Evolutionary conservation across 1,140 invertebrate species (phyloP).

Genomic region (Grapholita molesta): DNA sequence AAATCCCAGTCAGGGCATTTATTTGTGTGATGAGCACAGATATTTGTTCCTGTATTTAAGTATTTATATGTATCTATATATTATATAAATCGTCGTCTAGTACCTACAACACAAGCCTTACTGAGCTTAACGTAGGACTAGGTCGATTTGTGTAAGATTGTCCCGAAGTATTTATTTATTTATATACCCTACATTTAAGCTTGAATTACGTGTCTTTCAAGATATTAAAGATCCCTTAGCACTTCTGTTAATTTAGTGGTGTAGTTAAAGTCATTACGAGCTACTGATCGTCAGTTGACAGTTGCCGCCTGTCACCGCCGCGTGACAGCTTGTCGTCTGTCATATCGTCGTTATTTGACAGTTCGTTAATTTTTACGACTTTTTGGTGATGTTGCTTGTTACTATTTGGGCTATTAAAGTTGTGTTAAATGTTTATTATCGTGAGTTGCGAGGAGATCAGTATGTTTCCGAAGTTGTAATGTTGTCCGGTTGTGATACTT

Average conservation of each 20-base stretch:
- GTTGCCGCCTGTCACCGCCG: not conserved
- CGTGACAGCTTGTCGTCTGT: conserved; percentile 2
- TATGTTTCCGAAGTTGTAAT: not conserved
- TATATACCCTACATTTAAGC: not conserved
- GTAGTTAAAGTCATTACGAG: conserved; percentile 4
- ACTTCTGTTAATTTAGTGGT: not conserved
- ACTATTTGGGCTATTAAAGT: not conserved
- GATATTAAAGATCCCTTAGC: not conserved
- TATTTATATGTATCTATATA: too few species aligned
- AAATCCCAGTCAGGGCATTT: too few species aligned
- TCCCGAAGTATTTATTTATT: too few species aligned
- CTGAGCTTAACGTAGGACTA: too few species aligned
- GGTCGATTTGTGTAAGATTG: too few species aligned
- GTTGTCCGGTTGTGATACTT: too few species aligned
- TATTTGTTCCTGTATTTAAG: too few species aligned
- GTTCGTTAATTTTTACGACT: conserved; percentile 7
- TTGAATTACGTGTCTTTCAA: not conserved
- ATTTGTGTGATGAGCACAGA: too few species aligned
- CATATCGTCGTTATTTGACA: conserved; percentile 15
- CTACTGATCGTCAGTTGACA: not conserved
- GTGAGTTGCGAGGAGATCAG: not conserved
- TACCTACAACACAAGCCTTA: too few species aligned
- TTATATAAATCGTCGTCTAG: too few species aligned
- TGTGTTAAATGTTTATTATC: not conserved
- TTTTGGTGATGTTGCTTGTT: not conserved